Evolutionary conservation across 2,797 vertebrate genomes (phyloP), one percentile per base, ranked within the genome.

Genomic region (Dromococcyx pavoninus): DNA sequence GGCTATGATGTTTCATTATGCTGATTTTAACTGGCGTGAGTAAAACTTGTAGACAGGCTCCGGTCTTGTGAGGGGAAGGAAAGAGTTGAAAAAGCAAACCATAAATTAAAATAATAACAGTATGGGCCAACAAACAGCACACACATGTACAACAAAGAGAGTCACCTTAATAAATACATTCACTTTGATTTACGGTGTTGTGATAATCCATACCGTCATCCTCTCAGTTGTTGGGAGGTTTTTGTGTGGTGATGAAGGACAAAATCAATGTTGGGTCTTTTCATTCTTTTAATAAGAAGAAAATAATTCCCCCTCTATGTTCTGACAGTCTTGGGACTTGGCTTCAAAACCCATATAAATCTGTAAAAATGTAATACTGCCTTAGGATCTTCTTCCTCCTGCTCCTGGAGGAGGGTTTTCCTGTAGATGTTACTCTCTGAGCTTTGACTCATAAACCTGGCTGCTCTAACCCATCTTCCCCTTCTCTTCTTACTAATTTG

Each of bases 91-190:
- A 91, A 95, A 89, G 65, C 69, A 81, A 93, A 64, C 93, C 89
- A 75, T 96, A 96, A 96, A 97, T 97, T 95, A 97, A 88, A 95
- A 73, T 91, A 96, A 95, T 97, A 95, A 97, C 66, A 7, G 91
- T 91, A 92, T 89, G 94, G 94, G 74, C 94, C 96, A 94, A 80
- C 73, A 90, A 96, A 93, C 91, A 94, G 89, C 74, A 56, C 86
- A 75, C 57, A 75, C 83, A 25, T 51, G 78, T 66, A 79, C 93
- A 73, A 74, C 84, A 73, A 50, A 87, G 65, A 94, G 91, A 94
- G 91, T 95, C 72, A 60, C 88, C 91, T 96, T 92, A 90, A 94
- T 97, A 96, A 97, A 93, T 83, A 95, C 44, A 25, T 91, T 95
- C 67, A 6, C 84, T 95, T 92, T 96, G 96, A 96, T 95, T 97